These are phyloP conservation scores for Trichonephila inaurata DNA, from an alignment of 1,140 invertebrate genomes.

Conservation along the genomic window DNA sequence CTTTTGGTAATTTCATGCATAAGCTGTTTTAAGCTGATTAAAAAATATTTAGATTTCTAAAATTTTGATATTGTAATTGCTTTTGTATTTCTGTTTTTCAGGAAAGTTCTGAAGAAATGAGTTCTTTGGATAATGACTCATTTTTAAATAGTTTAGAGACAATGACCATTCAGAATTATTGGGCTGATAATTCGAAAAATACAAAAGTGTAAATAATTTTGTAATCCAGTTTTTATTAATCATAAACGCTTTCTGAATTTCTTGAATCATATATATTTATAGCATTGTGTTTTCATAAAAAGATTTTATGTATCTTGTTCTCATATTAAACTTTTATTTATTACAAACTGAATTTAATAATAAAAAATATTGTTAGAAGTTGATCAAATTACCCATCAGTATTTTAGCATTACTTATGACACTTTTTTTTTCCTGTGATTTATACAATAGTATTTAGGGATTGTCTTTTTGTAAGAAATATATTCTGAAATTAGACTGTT, in stretches of 20 bases:
- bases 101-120: constrained; percentile 96
- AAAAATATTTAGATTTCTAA: too few relatives aligned
- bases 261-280: constrained; percentile 2
- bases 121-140: constrained; percentile 94
- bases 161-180: constrained; percentile 96
- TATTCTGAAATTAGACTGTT: too few relatives aligned
- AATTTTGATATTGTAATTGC: too few relatives aligned
- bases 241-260: constrained; percentile 5
- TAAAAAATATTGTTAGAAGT: not conserved
- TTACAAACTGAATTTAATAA: not conserved
- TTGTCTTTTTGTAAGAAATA: not conserved
- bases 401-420: not conserved
- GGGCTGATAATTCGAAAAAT: constrained; percentile 94
- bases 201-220: constrained; percentile 87
- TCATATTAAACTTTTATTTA: not conserved
- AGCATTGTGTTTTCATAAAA: constrained; percentile 4
- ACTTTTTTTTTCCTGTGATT: not conserved
- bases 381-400: not conserved
- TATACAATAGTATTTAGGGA: not conserved
- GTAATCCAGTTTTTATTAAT: not conserved
- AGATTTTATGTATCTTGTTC: not conserved
- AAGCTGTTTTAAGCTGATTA: too few relatives aligned
- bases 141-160: constrained; percentile 94
- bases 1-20: too few relatives aligned
- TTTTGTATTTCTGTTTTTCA: constrained; percentile 80